A percentile compares a stretch with the other conserved stretches of the same genome.
phyloP scores from a whole-genome alignment of 2,888 invertebrate genomes.

The Pollenia angustigena region DNA sequence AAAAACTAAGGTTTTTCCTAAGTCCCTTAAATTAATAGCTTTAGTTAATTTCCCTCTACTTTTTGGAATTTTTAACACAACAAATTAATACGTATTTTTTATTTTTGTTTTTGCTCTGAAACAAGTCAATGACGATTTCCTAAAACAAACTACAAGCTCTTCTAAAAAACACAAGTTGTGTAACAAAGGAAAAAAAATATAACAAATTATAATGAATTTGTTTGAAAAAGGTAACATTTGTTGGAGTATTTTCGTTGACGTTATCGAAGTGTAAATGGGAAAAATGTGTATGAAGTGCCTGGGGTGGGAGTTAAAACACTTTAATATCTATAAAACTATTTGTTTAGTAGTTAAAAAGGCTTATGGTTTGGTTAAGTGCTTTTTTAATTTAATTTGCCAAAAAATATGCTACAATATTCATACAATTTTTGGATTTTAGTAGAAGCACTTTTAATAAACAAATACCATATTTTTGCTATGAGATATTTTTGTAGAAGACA shows the following conservation, averaged over 20 bases:
- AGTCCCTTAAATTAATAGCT: too few relatives aligned
- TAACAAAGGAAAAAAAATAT: background rate
- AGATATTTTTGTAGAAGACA: too few relatives aligned
- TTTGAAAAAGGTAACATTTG: slow-evolving; percentile 8
- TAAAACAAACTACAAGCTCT: background rate
- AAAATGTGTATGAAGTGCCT: background rate
- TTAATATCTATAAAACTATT: background rate
- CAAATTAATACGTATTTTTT: too few relatives aligned
- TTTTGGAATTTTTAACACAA: too few relatives aligned
- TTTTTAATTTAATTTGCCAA: too few relatives aligned
- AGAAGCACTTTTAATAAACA: too few relatives aligned
- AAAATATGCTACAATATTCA: too few relatives aligned
- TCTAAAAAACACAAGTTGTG: background rate
- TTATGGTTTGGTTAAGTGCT: background rate
- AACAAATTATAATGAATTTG: background rate
- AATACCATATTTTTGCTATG: too few relatives aligned
- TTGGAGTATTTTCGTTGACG: background rate
- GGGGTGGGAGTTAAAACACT: background rate
- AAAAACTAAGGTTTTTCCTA: too few relatives aligned
- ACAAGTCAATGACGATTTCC: background rate
- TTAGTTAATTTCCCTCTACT: too few relatives aligned
- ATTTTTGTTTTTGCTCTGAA: too few relatives aligned
- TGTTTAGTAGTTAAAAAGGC: background rate
- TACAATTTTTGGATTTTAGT: too few relatives aligned
- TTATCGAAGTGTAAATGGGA: background rate